Conservation (phyloP, 2,888 invertebrate species). For the Sepioteuthis lessoniana region DNA sequence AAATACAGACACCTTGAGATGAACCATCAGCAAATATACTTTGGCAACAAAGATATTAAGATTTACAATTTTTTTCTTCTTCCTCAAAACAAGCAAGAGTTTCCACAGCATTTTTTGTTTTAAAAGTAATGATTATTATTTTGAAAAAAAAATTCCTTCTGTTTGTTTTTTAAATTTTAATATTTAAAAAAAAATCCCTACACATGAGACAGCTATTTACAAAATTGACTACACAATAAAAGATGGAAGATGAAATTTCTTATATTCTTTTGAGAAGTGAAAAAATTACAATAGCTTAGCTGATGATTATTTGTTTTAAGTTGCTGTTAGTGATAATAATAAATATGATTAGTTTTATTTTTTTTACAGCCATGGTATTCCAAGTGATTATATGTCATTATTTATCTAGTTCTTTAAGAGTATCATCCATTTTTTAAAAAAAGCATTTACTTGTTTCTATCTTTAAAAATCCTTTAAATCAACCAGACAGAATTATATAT, state of each 20-base stretch:
- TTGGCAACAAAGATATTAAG: neutral
- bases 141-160: neutral
- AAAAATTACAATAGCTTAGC: neutral
- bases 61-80: neutral
- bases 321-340: neutral
- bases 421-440: neutral
- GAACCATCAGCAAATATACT: constrained; percentile 18
- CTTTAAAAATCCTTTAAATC: too few relatives aligned
- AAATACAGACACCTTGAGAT: neutral
- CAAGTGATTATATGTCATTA: neutral
- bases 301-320: neutral
- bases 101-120: neutral
- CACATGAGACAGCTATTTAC: neutral
- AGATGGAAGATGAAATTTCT: neutral
- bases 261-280: neutral
- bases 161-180: neutral
- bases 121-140: neutral
- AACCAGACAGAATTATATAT: too few relatives aligned
- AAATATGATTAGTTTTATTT: neutral
- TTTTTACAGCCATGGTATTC: neutral
- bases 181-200: neutral
- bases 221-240: neutral
- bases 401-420: neutral
- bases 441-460: neutral
- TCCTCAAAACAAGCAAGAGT: neutral